Evolutionary conservation across 2,888 invertebrate species (phyloP), one percentile per base, ranked within the genome.

Genomic region (Troides aeacus): DNA sequence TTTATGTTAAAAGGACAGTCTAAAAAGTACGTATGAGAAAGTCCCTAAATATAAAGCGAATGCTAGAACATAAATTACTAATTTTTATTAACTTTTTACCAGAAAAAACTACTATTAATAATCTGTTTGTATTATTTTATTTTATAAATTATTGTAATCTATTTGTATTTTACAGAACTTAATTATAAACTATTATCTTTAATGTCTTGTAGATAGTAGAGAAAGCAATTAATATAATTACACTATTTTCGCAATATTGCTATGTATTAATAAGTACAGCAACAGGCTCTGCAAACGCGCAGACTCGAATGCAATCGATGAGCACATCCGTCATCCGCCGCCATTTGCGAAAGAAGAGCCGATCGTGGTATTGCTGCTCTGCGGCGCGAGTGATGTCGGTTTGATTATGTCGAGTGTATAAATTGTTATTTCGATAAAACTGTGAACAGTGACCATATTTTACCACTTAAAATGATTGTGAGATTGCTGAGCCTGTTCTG

Each of bases 311-410:
- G 84, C 86, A 93, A 93, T 93, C 93, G 93, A 93, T 93, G 93
- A 93, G 85, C 84, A 87, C 83, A 91, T 91, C 91, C 92, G 93
- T 92, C 93, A 90, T 87, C 83, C 89, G 89, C 90, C 92, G 92
- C 93, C 93, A 93, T 93, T 91, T 92, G 92, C 93, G 91, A 89
- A 81, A 80, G 82, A 80, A 87, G 85, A 87, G 86, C 82, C 82
- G 89, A 88, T 86, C 85, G 90, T 85, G 85, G 86, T 84, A 86
- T 78, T 77, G 85, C 83, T 83, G 90, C 89, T 90, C 87, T 84
- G 83, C 83, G 86, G 86, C 85, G 87, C 87, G 80, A 87, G 91
- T 91, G 91, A 85, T 90, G 90, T 89, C 87, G 87, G 90, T 86
- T 87, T 85, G 84, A 86, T 79, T 85, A 88, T 88, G 88, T 83